These are phyloP conservation scores for Phylloscopus whistleri DNA, from an alignment of 2,113 vertebrate species.

Conservation along the genomic window DNA sequence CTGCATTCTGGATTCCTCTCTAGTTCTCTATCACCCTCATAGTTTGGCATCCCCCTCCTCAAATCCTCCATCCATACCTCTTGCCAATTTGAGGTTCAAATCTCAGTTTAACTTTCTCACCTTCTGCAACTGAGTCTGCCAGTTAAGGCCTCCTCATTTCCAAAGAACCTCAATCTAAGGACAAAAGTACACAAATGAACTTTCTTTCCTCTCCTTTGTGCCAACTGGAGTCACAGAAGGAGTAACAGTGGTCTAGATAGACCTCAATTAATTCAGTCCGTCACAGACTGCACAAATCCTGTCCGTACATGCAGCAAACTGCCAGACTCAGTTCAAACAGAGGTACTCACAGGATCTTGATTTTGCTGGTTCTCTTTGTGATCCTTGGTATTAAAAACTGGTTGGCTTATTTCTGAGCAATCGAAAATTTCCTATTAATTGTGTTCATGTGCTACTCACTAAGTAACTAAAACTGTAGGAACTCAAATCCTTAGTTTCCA, in stretches of 20 bases:
- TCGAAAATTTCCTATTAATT: background rate
- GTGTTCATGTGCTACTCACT: background rate
- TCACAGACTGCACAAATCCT: background rate
- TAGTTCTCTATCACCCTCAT: background rate
- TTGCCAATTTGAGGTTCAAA: background rate
- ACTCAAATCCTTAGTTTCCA: background rate
- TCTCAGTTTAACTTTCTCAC: background rate
- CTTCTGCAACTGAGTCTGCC: background rate
- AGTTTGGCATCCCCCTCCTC: background rate
- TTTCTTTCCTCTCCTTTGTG: background rate
- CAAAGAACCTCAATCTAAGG: background rate
- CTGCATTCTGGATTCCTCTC: background rate
- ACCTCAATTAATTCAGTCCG: background rate
- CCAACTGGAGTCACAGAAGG: background rate
- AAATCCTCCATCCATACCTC: background rate
- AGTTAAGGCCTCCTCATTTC: background rate
- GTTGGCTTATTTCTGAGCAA: background rate
- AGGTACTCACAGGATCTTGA: background rate
- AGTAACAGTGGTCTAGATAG: background rate
- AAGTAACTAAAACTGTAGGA: background rate
- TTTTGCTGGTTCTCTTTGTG: background rate
- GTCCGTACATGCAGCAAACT: background rate
- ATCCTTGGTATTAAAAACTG: background rate
- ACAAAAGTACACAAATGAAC: background rate
- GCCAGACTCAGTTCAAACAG: background rate